Evolutionary conservation across 2,797 vertebrate species (phyloP).

Genomic region (Tangara arthus): DNA sequence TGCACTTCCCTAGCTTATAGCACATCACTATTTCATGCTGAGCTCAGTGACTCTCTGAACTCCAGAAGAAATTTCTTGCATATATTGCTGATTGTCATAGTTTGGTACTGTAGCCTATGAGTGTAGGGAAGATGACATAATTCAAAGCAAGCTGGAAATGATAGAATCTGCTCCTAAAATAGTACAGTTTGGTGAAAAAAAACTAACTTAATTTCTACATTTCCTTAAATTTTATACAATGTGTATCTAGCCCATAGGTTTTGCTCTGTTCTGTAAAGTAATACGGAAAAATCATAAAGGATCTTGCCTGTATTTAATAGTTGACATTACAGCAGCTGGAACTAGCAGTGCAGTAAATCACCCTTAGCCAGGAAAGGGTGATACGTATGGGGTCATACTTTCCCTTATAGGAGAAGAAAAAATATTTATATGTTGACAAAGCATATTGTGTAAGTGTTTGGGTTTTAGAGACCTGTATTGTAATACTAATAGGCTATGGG

Average conservation of each 20-base stretch:
- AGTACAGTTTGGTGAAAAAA: background rate
- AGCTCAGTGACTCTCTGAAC: background rate
- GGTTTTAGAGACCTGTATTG: background rate
- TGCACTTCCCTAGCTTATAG: background rate
- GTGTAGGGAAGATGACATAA: background rate
- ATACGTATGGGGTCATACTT: background rate
- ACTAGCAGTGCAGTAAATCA: background rate
- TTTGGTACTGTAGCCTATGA: background rate
- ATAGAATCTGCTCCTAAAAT: background rate
- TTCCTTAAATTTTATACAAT: background rate
- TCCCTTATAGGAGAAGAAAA: background rate
- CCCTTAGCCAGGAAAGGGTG: background rate
- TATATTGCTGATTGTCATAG: background rate
- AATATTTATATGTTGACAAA: background rate
- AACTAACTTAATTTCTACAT: background rate
- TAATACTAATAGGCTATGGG: background rate
- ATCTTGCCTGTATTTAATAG: background rate
- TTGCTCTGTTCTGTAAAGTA: background rate
- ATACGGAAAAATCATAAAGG: background rate
- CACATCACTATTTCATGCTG: background rate
- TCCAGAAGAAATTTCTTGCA: background rate
- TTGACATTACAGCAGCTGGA: background rate
- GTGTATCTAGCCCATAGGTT: background rate
- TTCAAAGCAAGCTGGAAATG: background rate
- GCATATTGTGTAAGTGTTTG: background rate